phyloP scores from a whole-genome alignment of 2,888 invertebrate species.

The Polydrusus tereticollis region DNA sequence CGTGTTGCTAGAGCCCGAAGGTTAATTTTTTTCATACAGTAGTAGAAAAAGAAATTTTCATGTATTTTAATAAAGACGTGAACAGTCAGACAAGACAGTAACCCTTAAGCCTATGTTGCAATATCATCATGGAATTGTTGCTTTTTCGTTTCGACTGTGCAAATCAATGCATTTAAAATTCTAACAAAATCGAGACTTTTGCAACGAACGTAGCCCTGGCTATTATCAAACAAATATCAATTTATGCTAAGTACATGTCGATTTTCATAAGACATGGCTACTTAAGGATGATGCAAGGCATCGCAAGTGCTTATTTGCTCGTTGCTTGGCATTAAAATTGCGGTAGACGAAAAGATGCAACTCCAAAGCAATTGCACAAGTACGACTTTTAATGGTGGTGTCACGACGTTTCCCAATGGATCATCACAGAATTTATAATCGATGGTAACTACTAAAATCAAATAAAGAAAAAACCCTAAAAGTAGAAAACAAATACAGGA shows the following conservation, averaged over 20 bases:
- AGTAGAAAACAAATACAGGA: no score
- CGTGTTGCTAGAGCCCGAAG: no score
- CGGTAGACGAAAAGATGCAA: conserved; percentile 53
- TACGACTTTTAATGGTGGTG: conserved; percentile 50
- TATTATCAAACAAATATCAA: conserved; percentile 57
- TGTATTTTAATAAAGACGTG: no score
- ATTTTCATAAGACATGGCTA: conserved; percentile 59
- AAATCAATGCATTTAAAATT: background rate
- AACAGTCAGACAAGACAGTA: background rate
- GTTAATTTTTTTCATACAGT: no score
- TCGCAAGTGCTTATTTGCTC: conserved; percentile 58
- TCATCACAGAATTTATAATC: conserved; percentile 49
- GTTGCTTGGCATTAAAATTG: conserved; percentile 56
- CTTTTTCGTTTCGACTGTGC: background rate
- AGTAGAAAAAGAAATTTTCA: no score
- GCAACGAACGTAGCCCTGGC: conserved; percentile 9
- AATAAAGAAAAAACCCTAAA: no score
- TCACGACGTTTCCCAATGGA: conserved; percentile 49
- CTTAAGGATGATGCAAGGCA: conserved; percentile 61
- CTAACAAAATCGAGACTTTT: background rate
- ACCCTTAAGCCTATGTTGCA: background rate
- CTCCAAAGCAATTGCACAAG: conserved; percentile 52
- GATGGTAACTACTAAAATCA: no score
- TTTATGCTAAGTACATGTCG: conserved; percentile 62
- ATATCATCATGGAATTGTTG: background rate